Base-by-base conservation (phyloP, 2,797 vertebrate species). In the Ara ararauna region DNA sequence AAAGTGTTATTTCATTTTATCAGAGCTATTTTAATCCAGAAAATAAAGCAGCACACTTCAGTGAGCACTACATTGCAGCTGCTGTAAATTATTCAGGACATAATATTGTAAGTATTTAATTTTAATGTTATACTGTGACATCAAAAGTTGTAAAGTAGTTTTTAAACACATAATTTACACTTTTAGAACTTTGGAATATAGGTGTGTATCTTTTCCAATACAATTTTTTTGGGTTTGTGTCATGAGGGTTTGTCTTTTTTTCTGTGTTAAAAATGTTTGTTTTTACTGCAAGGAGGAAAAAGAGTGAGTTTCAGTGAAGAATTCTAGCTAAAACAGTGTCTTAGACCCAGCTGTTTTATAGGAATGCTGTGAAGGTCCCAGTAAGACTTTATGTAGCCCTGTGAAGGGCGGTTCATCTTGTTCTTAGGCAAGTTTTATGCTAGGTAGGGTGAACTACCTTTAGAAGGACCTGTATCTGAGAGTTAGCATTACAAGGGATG, bases 191-290 rank as follows among this genome's bases (percentile, higher is more conserved):
- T 73, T 34, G 45, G 32, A n/a, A 58, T 24, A 50, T 11, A 24
- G 29, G 7, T 23, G 40, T 22, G 15, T 45, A 12, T 51, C 50
- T 50, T 70, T 58, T 51, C 50, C 20, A 29, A 17, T 11, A 26
- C 17, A 45, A 26, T n/a, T 58, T 44, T 58, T 77, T 44, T 32
- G 42, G 1, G 8, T 58, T 58, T 38, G 7, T n/a, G 36, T 56
- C 27, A 21, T 5, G 15, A 51, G 29, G 13, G 5, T 54, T 29
- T 7, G 26, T 65, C n/a, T 17, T 15, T 17, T 15, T 16, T 18
- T 34, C 7, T 34, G 14, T 75, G 26, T 65, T 65, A 13, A 47
- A 73, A 73, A 44, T 0, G 0, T 51, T 44, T 3, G 2, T 11
- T 42, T 54, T 38, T 40, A 10, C 24, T 38, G 7, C n/a, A 40